Evolutionary conservation across 2,888 invertebrate genomes (phyloP).

Genomic region (Hoplodrina blanda): DNA sequence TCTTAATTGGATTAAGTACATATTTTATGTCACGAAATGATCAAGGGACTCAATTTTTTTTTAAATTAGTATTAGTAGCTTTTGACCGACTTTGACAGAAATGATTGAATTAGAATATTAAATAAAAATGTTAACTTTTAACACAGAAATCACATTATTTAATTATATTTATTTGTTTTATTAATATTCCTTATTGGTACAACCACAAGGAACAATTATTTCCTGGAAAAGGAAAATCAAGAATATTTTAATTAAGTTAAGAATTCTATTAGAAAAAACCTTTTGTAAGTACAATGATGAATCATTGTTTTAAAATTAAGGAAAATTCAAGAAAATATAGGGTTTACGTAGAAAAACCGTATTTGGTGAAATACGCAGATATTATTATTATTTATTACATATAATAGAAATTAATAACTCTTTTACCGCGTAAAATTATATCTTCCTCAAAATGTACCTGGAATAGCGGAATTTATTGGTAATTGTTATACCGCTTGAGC

Average conservation of each 20-base stretch:
- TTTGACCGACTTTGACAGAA: neutral
- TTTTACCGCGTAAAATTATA: too few relatives aligned
- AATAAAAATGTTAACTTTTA: neutral
- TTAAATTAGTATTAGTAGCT: neutral
- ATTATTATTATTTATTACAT: too few relatives aligned
- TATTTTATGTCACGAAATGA: too few relatives aligned
- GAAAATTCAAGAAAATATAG: neutral
- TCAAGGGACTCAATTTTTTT: too few relatives aligned
- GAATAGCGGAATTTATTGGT: too few relatives aligned
- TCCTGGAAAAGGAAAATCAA: constrained; percentile 15
- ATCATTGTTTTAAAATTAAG: neutral
- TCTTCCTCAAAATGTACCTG: too few relatives aligned
- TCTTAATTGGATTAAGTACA: neutral
- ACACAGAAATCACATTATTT: neutral
- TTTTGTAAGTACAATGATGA: neutral
- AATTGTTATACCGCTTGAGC: too few relatives aligned
- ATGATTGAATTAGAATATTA: neutral
- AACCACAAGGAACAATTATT: constrained; percentile 14
- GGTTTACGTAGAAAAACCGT: neutral
- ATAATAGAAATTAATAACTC: too few relatives aligned
- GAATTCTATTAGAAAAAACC: neutral
- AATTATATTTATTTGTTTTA: neutral
- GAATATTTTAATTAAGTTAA: neutral
- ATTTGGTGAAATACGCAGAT: neutral
- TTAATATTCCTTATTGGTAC: neutral